Evolutionary conservation across 2,113 vertebrate genomes (phyloP), one percentile per base, ranked within the genome.

Genomic region (Neogobius melanostomus): DNA sequence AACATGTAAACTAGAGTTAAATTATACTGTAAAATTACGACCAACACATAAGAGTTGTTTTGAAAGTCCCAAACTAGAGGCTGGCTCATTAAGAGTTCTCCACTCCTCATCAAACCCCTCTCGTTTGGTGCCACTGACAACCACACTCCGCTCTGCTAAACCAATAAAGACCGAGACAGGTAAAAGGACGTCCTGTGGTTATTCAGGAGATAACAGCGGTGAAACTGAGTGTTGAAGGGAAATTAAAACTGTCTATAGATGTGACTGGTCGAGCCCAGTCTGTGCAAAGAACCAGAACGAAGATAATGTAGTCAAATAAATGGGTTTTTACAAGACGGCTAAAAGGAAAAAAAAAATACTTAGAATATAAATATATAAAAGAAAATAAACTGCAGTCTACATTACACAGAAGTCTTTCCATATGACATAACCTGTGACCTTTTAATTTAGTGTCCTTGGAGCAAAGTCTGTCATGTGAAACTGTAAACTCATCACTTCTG

Each of bases 61-160:
- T 28, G 51, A 71, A 10, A 44, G 17, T 61, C 50, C 66, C 48
- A 77, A 28, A 72, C 60, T 74, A 85, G 80, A 71, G 61, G 8
- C 8, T 44, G 65, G 67, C 82, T 87, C 69, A 86, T 84, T 88
- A 86, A 69, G 64, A 65, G 74, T 68, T 65, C 10, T 48, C 51
- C 59, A 53, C 16, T 74, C 69, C 66, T 69, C 61, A 71, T 75
- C 69, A 80, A 78, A 87, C 82, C 46, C 76, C 80, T 45, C 48
- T 79, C 73, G 82, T 83, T 85, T 87, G 46, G 48, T 48, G 57
- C 28, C 4, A 11, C 47, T 72, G 72, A 76, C 74, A 72, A 65
- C 48, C 11, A 57, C 56, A 65, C 66, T 63, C 51, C 46, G 17
- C 69, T 60, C 74, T 66, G 78, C 66, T 81, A 81, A 88, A 89